These are phyloP conservation scores for Manis crassicaudata DNA, from an alignment of 2,797 vertebrate genomes.

Conservation along the genomic window DNA sequence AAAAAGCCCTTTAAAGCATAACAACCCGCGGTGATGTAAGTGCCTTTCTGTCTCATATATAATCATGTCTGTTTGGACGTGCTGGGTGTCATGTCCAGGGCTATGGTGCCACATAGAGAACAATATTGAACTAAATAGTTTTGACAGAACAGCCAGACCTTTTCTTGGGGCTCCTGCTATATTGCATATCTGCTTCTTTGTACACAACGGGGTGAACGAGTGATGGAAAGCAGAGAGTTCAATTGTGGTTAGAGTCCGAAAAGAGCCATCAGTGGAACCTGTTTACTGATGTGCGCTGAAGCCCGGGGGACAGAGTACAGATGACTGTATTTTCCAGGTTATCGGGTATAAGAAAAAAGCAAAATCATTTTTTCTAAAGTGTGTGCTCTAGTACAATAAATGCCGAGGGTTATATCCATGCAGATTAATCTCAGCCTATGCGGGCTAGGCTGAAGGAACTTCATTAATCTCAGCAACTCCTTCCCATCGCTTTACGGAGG, in stretches of 20 bases:
- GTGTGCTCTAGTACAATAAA: slow-evolving; percentile 4
- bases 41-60: slow-evolving; percentile 73
- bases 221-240: slow-evolving; percentile 77
- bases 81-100: slow-evolving; percentile 75
- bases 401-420: background rate
- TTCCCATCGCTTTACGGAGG: background rate
- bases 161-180: slow-evolving; percentile 58
- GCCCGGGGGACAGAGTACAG: slow-evolving; percentile 62
- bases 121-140: slow-evolving; percentile 81
- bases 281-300: slow-evolving; percentile 72
- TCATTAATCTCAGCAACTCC: background rate
- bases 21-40: slow-evolving; percentile 66
- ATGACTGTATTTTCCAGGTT: slow-evolving; percentile 70
- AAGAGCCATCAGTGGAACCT: slow-evolving; percentile 58
- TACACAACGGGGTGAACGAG: slow-evolving; percentile 78
- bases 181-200: slow-evolving; percentile 83
- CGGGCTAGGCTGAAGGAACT: background rate
- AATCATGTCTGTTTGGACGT: slow-evolving; percentile 69
- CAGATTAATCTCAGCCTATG: background rate
- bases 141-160: slow-evolving; percentile 67
- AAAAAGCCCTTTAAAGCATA: slow-evolving; percentile 68
- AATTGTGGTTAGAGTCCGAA: slow-evolving; percentile 76
- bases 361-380: slow-evolving; percentile 63
- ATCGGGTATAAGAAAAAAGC: slow-evolving; percentile 39
- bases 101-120: slow-evolving; percentile 69